Percentiles rank a stretch among this genome's conserved stretches.
Conservation (phyloP, 1,140 invertebrate species). For the Calosoma granatense region DNA sequence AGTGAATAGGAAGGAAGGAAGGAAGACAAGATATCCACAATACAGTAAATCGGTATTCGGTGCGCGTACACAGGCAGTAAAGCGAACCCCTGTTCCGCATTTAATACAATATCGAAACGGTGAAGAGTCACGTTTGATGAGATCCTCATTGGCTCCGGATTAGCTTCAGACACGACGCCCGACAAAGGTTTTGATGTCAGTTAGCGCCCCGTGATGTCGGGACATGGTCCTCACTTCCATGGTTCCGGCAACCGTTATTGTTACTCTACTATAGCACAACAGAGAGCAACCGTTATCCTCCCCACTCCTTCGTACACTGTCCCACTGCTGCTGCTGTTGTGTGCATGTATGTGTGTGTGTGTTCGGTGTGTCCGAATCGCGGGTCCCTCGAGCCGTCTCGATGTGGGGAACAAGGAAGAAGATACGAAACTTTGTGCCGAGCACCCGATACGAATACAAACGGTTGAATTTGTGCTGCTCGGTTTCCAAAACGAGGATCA, state of each 20-base stretch:
- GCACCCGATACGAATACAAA: slow-evolving; percentile 25
- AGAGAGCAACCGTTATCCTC: too few relatives aligned
- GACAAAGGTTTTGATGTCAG: slow-evolving; percentile 7
- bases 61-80: background rate
- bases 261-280: too few relatives aligned
- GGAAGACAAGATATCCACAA: background rate
- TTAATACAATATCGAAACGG: slow-evolving; percentile 8
- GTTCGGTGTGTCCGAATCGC: background rate
- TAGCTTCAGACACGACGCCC: slow-evolving; percentile 5
- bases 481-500: slow-evolving; percentile 26
- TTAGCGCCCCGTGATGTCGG: background rate
- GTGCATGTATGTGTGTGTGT: too few relatives aligned
- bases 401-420: slow-evolving; percentile 6
- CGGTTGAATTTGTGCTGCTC: slow-evolving; percentile 25
- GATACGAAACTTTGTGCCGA: slow-evolving; percentile 20
- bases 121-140: slow-evolving; percentile 8
- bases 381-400: background rate
- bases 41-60: background rate
- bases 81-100: slow-evolving; percentile 8
- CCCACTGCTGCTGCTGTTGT: too few relatives aligned
- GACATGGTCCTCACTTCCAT: too few relatives aligned
- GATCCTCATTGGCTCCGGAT: slow-evolving; percentile 8
- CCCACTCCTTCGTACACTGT: too few relatives aligned
- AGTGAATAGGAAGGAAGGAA: too few relatives aligned
- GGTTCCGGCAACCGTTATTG: too few relatives aligned